Base-by-base conservation (phyloP, 1,140 invertebrate genomes). In the Drosophila sulfurigaster region DNA sequence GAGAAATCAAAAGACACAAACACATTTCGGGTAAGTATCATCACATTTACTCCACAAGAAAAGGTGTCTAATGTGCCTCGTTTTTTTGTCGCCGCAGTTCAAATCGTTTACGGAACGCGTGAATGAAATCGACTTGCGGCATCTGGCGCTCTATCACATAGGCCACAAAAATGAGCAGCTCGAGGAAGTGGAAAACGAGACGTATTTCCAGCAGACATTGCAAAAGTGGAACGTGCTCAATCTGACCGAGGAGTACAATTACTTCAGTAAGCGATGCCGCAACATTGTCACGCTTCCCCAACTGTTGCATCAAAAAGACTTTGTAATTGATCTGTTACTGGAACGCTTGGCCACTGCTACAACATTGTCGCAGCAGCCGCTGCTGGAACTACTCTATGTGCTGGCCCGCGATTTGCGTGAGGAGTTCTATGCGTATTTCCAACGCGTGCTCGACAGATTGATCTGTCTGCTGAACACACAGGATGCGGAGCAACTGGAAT, bases 171-270 rank as follows among this genome's bases (percentile, higher is more conserved):
- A 96, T 92, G 94, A 96, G 82, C 93, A 94, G 56, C 93, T 94
- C 41, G 93, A 94, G 30, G 94, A 94, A 41, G 83, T 54, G 6
- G 95, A 96, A 68, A 91, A 93, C 41, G 95, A 96, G 78, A 97
- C 97, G 2, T 95, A 95, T 92, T 98, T 98, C 92, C 93, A 95
- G 82, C 94, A 97, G 91, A 94, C 96, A 0, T 86, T 98, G n/a
- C 93, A 96, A 75, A 98, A 98, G 94, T 98, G 97, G 97, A 95
- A 95, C 82, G 95, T 95, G 41, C 93, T 98, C 16, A 98, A 98
- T 93, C 94, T 97, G 60, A 97, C 97, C 1, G 95, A 97, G 79
- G 95, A 96, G 85, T 99, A 96, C 93, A 94, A 94, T 52, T 93
- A 94, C 16, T 97, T 98, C 74, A 95, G 94, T 80, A 95, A 95